Percentiles rank a stretch among this genome's conserved stretches.
These are phyloP conservation scores for Nothocercus nigrocapillus DNA, from an alignment of 2,113 vertebrate species.

Conservation along the genomic window DNA sequence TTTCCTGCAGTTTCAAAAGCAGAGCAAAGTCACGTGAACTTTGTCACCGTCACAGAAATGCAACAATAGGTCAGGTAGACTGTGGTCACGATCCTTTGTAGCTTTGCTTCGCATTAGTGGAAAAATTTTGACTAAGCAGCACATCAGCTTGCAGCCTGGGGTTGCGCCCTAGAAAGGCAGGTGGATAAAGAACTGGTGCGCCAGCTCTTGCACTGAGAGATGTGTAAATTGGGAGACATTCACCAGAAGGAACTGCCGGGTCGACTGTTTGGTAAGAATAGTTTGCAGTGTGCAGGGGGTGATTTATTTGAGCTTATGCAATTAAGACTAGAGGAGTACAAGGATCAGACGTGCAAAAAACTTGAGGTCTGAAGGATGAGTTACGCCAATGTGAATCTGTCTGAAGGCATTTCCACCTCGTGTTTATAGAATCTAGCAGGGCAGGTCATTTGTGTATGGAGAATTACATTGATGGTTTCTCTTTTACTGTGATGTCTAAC, in stretches of 20 bases:
- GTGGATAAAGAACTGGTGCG: not conserved
- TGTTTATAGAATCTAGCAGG: constrained; percentile 3
- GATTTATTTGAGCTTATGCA: not conserved
- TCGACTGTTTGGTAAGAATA: not conserved
- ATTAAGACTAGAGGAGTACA: not conserved
- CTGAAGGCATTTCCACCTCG: not conserved
- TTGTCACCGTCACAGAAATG: not conserved
- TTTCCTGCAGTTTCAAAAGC: not conserved
- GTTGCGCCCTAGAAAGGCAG: not conserved
- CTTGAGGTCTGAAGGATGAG: not conserved
- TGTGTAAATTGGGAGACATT: not conserved
- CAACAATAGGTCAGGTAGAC: not conserved
- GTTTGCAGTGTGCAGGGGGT: not conserved
- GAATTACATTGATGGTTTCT: constrained; percentile 15
- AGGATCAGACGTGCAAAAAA: not conserved
- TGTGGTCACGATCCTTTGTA: accelerated
- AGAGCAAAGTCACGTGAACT: not conserved
- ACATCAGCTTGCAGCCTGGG: not conserved
- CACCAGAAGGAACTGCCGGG: not conserved
- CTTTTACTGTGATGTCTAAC: not conserved
- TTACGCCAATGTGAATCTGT: constrained; percentile 27
- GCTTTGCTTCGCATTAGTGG: not conserved
- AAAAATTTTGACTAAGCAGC: not conserved
- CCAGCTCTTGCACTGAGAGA: accelerated
- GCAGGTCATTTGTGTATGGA: not conserved